A percentile compares a stretch with the other conserved stretches of the same genome.
Evolutionary conservation across 2,113 vertebrate species (phyloP).

Genomic region (Hydrolagus affinis): DNA sequence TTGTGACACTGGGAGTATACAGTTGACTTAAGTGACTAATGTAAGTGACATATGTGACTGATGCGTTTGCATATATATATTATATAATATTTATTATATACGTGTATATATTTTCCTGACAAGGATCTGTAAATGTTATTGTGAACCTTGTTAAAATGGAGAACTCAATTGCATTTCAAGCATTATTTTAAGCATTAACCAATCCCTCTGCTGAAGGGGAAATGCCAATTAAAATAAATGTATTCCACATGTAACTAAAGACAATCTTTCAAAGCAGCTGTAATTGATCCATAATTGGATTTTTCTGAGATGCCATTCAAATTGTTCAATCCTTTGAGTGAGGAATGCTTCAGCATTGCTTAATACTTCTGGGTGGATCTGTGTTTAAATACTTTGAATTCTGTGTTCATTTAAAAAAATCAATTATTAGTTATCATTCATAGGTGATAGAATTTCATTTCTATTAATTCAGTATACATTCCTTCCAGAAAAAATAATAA

Average conservation of each 20-base stretch:
- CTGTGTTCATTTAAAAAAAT: background rate
- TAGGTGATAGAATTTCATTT: too few species aligned
- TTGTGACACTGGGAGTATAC: background rate
- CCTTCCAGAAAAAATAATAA: too few species aligned
- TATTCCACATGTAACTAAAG: background rate
- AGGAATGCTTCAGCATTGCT: background rate
- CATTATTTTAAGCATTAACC: background rate
- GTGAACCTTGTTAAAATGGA: background rate
- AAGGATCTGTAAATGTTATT: background rate
- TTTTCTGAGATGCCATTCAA: background rate
- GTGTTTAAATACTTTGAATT: background rate
- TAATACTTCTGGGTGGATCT: background rate
- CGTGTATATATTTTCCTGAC: too few species aligned
- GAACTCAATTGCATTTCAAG: background rate
- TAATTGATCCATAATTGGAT: background rate
- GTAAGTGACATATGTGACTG: background rate
- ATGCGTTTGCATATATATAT: too few species aligned
- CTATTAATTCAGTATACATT: too few species aligned
- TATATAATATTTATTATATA: too few species aligned
- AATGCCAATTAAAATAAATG: background rate
- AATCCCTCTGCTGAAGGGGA: background rate
- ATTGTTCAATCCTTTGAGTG: background rate
- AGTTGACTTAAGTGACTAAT: background rate
- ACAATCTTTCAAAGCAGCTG: background rate
- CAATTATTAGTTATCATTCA: too few species aligned